phyloP scores from a whole-genome alignment of 1,140 invertebrate species.

The Eupristina koningsbergeri region DNA sequence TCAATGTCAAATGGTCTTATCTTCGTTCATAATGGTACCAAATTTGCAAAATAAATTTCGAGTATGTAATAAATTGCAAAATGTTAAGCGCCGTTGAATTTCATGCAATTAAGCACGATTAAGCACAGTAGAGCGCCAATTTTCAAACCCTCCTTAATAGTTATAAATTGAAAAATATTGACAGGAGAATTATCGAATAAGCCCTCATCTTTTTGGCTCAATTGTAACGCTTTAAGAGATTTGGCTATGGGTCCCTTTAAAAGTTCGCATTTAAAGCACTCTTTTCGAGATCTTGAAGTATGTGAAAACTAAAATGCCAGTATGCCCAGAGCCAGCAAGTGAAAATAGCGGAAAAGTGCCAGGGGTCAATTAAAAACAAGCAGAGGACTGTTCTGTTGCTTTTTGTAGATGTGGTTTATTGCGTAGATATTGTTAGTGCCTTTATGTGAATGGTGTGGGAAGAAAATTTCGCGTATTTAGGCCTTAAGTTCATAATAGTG shows the following conservation, averaged over 20 bases:
- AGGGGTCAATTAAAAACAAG: too few species aligned
- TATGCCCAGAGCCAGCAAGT: conserved; percentile 64
- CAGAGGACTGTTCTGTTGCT: background rate
- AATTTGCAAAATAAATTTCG: too few species aligned
- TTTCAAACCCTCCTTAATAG: background rate
- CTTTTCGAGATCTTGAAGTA: background rate
- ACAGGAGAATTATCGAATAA: background rate
- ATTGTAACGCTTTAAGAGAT: background rate
- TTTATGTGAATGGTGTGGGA: conserved; percentile 25
- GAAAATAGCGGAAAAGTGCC: background rate
- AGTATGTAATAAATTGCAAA: too few species aligned
- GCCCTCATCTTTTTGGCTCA: background rate
- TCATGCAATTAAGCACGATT: background rate
- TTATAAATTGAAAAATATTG: background rate
- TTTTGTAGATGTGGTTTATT: background rate
- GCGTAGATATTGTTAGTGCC: conserved; percentile 45
- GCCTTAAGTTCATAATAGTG: conserved; percentile 48
- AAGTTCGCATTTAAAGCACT: too few species aligned
- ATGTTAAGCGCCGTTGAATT: background rate
- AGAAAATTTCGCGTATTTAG: conserved; percentile 39
- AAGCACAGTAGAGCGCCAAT: background rate
- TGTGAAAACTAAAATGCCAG: conserved; percentile 64
- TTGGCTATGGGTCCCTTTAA: background rate
- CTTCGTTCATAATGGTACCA: too few species aligned
- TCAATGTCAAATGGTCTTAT: too few species aligned